Evolutionary conservation across 2,113 vertebrate genomes (phyloP), one percentile per base, ranked within the genome.

Genomic region (Entosphenus tridentatus): DNA sequence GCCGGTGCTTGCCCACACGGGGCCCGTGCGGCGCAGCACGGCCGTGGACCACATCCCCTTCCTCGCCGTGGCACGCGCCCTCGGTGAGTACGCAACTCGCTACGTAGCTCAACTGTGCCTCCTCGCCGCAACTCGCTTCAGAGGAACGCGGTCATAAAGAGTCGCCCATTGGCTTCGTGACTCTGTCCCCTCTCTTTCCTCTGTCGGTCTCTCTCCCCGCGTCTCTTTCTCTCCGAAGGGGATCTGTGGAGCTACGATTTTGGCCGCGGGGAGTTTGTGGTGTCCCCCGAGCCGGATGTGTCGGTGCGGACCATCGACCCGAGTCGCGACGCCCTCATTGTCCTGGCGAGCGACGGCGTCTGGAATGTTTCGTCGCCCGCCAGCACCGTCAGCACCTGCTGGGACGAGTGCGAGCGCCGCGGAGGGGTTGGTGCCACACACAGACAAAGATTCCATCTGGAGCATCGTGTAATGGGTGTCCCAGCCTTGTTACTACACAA

Each of bases 201-300:
- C 8, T 57, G 62, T 12, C 39, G 67, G 70, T 5, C 39, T 39
- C 39, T 39, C 39, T 39, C 39, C 39, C 39, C 39, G 5, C 39
- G 39, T 6, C 56, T 56, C 0, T n/a, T 1, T 12, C 21, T 6
- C 12, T 57, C 55, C 0, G 59, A 71, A 96, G 92, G 92, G 56
- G 92, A 96, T 71, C 80, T 98, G 56, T 98, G 93, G 93, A 98
- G 93, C 78, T 98, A 98, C 0, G 88, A 98, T 72, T 98, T 98
- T 81, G 96, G 93, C 81, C 95, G 87, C 3, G 89, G 93, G 17
- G 86, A 96, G 68, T 96, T 98, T 79, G 88, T 98, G 2, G 93
- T 98, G 68, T 96, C 92, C 9, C 93, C 93, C 1, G 92, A 95
- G 73, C 93, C 93, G 1, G 93, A 98, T 72, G 96, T 88, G 16